phyloP scores from a whole-genome alignment of 2,113 vertebrate genomes.

The Sterrhoptilus dennistouni region DNA sequence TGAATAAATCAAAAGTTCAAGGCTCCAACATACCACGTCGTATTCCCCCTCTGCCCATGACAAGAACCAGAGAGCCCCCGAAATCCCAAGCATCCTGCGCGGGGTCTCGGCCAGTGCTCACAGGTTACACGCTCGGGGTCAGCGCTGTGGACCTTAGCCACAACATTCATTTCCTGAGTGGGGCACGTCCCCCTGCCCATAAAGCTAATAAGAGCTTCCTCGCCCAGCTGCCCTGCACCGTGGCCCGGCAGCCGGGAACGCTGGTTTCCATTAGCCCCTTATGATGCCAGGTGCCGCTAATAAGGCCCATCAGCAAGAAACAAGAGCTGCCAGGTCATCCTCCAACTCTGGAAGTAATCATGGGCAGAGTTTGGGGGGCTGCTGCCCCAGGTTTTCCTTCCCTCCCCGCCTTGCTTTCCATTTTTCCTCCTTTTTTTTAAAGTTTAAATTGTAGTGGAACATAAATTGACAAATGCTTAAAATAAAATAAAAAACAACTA shows the following conservation, averaged over 20 bases:
- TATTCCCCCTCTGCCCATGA: slow-evolving; percentile 72
- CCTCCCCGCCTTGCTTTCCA: background rate
- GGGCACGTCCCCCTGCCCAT: slow-evolving; percentile 85
- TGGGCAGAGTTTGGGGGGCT: background rate
- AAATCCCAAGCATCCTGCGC: slow-evolving; percentile 77
- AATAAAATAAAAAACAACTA: slow-evolving; percentile 26
- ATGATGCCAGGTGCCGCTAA: slow-evolving; percentile 89
- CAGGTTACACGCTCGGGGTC: slow-evolving; percentile 83
- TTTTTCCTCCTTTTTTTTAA: background rate
- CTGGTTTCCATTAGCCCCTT: slow-evolving; percentile 86
- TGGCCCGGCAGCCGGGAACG: slow-evolving; percentile 59
- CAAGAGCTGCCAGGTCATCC: slow-evolving; percentile 78
- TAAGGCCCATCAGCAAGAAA: slow-evolving; percentile 82
- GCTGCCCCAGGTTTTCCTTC: background rate
- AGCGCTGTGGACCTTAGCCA: slow-evolving; percentile 73
- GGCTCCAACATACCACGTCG: slow-evolving; percentile 59
- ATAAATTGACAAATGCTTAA: slow-evolving; percentile 30
- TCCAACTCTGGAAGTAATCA: slow-evolving; percentile 82
- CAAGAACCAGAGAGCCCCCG: slow-evolving; percentile 83
- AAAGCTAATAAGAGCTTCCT: slow-evolving; percentile 90
- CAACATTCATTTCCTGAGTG: slow-evolving; percentile 91
- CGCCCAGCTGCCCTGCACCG: slow-evolving; percentile 67
- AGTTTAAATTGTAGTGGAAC: background rate
- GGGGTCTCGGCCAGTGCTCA: slow-evolving; percentile 71
- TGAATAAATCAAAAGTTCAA: slow-evolving; percentile 81